phyloP scores from a whole-genome alignment of 2,888 invertebrate species.

The Drosophila paramelanica region DNA sequence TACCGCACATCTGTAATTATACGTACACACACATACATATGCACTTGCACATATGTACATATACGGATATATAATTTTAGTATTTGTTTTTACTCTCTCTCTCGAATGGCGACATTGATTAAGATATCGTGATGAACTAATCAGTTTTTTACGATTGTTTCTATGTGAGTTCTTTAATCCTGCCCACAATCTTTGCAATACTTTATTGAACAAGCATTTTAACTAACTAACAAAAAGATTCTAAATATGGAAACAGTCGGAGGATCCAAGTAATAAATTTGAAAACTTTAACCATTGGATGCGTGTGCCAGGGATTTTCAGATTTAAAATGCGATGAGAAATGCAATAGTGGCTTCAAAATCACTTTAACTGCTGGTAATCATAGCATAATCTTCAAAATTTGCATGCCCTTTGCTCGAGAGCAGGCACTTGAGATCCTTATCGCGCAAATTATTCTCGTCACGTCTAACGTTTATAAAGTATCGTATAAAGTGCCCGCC shows the following conservation, averaged over 20 bases:
- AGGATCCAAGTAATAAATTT: neutral
- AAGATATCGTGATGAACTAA: too few relatives aligned
- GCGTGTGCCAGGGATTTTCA: slow-evolving; percentile 19
- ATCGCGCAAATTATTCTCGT: slow-evolving; percentile 82
- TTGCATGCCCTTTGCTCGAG: slow-evolving; percentile 78
- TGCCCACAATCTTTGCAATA: too few relatives aligned
- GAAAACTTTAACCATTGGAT: slow-evolving; percentile 23
- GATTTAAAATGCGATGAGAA: slow-evolving; percentile 6
- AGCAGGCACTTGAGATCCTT: slow-evolving; percentile 77
- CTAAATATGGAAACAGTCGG: too few relatives aligned
- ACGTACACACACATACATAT: neutral
- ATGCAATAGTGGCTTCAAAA: slow-evolving; percentile 41
- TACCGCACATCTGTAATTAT: slow-evolving; percentile 21
- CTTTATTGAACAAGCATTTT: too few relatives aligned
- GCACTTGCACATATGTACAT: neutral
- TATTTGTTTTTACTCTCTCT: too few relatives aligned
- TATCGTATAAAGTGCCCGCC: slow-evolving; percentile 65
- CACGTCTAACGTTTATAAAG: slow-evolving; percentile 78
- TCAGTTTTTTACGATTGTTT: too few relatives aligned
- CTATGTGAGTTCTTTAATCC: too few relatives aligned
- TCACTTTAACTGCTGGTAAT: slow-evolving; percentile 81
- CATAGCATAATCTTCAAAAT: slow-evolving; percentile 82
- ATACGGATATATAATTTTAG: neutral
- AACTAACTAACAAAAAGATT: too few relatives aligned
- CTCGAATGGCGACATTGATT: too few relatives aligned